Evolutionary conservation across 2,113 vertebrate species (phyloP).

Genomic region (Platycercus adscitus): DNA sequence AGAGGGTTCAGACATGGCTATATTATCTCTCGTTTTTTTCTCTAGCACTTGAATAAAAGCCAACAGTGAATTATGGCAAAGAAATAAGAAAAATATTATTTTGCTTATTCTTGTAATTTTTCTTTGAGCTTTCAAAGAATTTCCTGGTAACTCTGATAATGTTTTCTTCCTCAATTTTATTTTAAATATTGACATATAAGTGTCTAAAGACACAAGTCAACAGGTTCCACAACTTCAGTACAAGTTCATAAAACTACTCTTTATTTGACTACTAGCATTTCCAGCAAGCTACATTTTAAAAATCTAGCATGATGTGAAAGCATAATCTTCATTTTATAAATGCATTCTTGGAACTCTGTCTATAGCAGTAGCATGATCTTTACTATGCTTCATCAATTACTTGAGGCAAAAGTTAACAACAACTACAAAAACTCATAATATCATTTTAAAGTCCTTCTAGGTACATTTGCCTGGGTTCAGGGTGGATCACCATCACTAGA

Average conservation of each 20-base stretch:
- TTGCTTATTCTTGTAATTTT: background rate
- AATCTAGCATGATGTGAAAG: background rate
- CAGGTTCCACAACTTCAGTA: background rate
- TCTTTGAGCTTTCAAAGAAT: background rate
- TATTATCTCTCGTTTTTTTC: background rate
- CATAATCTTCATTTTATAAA: background rate
- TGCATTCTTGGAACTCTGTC: background rate
- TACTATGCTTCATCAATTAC: background rate
- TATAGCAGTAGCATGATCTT: background rate
- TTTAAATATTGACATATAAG: background rate
- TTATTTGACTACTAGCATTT: background rate
- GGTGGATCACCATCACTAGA: background rate
- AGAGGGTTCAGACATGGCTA: background rate
- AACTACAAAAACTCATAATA: too few relatives aligned
- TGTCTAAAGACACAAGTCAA: background rate
- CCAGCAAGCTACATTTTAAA: background rate
- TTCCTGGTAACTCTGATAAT: background rate
- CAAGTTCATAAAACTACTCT: background rate
- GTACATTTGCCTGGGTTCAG: background rate
- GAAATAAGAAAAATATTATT: background rate
- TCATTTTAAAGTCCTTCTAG: background rate
- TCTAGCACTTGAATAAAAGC: background rate
- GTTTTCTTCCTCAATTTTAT: background rate
- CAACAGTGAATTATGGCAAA: background rate
- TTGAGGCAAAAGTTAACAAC: background rate